Evolutionary conservation across 2,888 invertebrate species (phyloP).

Genomic region (Tenthredo amoena): DNA sequence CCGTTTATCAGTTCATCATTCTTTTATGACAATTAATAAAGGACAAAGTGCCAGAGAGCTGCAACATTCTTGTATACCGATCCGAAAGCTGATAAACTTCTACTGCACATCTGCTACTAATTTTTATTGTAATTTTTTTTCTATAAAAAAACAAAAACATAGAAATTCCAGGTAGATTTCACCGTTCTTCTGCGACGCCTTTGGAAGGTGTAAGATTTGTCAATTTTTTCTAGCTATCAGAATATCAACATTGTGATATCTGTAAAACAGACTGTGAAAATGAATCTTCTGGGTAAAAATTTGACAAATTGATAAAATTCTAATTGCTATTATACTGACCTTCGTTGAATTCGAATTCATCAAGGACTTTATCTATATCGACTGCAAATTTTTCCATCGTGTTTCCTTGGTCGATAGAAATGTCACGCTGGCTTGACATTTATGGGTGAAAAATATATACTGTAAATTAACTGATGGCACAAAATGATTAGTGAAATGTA

Average conservation of each 20-base stretch:
- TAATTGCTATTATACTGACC: constrained; percentile 68
- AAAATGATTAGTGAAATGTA: background rate
- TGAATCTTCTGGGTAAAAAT: background rate
- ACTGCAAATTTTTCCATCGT: constrained; percentile 83
- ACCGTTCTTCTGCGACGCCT: background rate
- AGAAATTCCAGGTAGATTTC: background rate
- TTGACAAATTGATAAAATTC: background rate
- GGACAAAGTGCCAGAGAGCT: background rate
- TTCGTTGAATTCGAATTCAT: constrained; percentile 91
- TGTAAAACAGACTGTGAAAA: background rate
- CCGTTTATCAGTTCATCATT: background rate
- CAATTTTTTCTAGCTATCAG: background rate
- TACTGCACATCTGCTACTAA: background rate
- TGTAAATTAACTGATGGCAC: background rate
- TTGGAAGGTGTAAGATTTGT: background rate
- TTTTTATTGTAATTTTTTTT: background rate
- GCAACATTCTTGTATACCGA: background rate
- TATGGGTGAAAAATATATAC: constrained; percentile 53
- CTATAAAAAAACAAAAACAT: background rate
- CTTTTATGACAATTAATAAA: background rate
- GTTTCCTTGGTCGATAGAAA: constrained; percentile 43
- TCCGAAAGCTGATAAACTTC: background rate
- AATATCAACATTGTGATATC: background rate
- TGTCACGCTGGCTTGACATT: constrained; percentile 61
- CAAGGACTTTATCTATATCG: constrained; percentile 91